These are phyloP conservation scores for Tichodroma muraria DNA, from an alignment of 2,113 vertebrate genomes.

Conservation along the genomic window DNA sequence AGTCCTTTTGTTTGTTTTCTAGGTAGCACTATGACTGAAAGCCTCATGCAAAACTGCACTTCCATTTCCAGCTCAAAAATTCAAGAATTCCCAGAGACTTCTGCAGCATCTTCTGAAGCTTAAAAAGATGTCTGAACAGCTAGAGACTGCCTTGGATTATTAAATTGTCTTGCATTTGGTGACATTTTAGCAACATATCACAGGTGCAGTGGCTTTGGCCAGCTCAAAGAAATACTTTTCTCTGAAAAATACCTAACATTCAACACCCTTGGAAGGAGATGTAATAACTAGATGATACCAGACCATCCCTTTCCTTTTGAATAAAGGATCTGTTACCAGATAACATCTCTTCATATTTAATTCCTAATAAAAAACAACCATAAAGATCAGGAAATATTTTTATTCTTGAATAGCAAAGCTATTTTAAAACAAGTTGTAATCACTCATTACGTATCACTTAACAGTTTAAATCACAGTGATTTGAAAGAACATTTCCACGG, in stretches of 20 bases:
- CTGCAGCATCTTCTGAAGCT: background rate
- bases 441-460: background rate
- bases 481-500: background rate
- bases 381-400: background rate
- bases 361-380: background rate
- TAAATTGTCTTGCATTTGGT: background rate
- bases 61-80: background rate
- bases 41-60: background rate
- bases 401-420: background rate
- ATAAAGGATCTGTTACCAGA: background rate
- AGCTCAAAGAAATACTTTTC: background rate
- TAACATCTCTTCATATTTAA: background rate
- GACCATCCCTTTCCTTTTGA: background rate
- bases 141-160: background rate
- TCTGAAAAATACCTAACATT: background rate
- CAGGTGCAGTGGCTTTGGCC: background rate
- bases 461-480: background rate
- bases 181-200: background rate
- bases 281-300: background rate
- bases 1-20: background rate
- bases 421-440: background rate
- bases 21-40: background rate
- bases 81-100: background rate
- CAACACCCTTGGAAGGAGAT: background rate
- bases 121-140: background rate